Base-by-base conservation (phyloP, 2,113 vertebrate species). In the Podarcis muralis region DNA sequence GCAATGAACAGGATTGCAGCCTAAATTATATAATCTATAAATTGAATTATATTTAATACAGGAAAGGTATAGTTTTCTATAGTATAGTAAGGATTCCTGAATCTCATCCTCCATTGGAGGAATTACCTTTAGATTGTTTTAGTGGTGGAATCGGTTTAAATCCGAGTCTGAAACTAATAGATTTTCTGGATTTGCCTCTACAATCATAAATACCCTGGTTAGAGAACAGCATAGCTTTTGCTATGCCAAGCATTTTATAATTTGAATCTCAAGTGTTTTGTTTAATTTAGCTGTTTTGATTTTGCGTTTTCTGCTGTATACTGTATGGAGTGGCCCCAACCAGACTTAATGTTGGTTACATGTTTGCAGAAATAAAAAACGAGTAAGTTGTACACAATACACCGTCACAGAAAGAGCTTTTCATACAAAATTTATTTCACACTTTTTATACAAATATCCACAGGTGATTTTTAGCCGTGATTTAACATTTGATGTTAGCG, bases 381-480 rank as follows among this genome's bases (percentile, higher is more conserved):
- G 9, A 68, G 0, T 30, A 87, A 89, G 13, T 92, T 80, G 91
- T 23, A 89, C 48, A 91, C 27, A 30, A 92, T 72, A 20, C 79
- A 91, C 75, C 66, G 93, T 93, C 91, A 87, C 57, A 89, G 71
- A 75, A 77, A 88, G 53, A 57, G 71, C 95, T 96, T 94, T 95
- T 94, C 85, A 90, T 93, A 95, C 95, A 96, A 96, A 93, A 23
- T 97, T 97, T 97, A 97, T 97, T 97, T 97, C 95, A 97, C 93
- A 95, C 93, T 94, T 96, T 53, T 95, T 96, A 90, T 97, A 97
- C 97, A 97, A 96, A 97, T 96, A 97, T 97, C 97, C 97, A 97
- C 97, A 97, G 97, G 96, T 95, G 94, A 93, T 94, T 96, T 95
- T 94, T 94, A 93, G 94, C 92, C 40, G 90, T 93, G 93, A 96